A percentile compares a stretch with the other conserved stretches of the same genome.
Conservation (phyloP, 1,140 invertebrate species). For the Ptiloglossa arizonensis region DNA sequence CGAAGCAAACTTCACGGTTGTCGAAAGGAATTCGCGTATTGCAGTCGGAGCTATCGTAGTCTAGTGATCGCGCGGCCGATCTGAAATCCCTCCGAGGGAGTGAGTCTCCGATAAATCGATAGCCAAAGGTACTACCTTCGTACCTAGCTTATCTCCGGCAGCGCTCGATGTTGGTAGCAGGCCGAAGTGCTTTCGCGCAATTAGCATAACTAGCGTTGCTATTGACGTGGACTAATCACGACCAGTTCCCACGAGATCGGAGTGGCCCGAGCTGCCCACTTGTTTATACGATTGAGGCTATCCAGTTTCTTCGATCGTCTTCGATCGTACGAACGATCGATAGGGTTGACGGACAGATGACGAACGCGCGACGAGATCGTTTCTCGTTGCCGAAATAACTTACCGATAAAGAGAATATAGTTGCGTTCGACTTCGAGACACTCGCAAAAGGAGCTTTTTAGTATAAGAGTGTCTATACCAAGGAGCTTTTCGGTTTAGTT, state of each 20-base stretch:
- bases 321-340: conserved; percentile 45
- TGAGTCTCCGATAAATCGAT: conserved; percentile 52
- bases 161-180: conserved; percentile 56
- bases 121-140: conserved; percentile 52
- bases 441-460: too few species aligned
- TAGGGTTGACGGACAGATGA: conserved; percentile 57
- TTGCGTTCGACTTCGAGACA: not conserved
- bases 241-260: conserved; percentile 78
- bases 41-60: not conserved
- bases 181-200: conserved; percentile 77
- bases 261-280: conserved; percentile 62
- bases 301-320: conserved; percentile 47
- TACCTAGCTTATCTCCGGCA: conserved; percentile 58
- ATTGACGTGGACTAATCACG: conserved; percentile 79
- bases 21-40: not conserved
- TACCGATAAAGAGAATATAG: not conserved
- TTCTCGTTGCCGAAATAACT: conserved; percentile 15
- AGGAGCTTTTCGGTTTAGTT: too few species aligned
- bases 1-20: not conserved
- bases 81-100: conserved; percentile 34
- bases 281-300: conserved; percentile 44
- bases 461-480: too few species aligned
- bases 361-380: conserved; percentile 35
- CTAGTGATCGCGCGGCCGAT: conserved; percentile 20
- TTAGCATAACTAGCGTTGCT: conserved; percentile 78